A percentile compares a stretch with the other conserved stretches of the same genome.
Evolutionary conservation across 2,113 vertebrate species (phyloP).

Genomic region (Alosa alosa): DNA sequence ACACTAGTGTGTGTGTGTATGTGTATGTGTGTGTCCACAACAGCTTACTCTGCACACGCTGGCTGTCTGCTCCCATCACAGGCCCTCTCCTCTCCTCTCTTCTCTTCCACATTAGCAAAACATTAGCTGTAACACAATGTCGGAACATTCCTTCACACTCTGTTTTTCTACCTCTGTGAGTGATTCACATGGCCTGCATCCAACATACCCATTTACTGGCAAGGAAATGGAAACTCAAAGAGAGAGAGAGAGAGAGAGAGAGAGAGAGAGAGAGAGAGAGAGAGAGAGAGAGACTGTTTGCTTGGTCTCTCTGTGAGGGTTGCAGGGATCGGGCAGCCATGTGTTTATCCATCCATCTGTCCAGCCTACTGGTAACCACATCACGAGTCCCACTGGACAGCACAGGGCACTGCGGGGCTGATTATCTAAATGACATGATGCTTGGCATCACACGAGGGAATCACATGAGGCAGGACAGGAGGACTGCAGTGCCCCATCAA

Average conservation of each 20-base stretch:
- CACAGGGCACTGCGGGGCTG: background rate
- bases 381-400: background rate
- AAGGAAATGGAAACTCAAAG: background rate
- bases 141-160: background rate
- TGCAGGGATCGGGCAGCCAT: background rate
- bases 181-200: background rate
- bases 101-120: background rate
- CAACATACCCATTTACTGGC: background rate
- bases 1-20: too few relatives aligned
- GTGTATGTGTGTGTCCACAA: background rate
- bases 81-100: background rate
- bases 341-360: background rate
- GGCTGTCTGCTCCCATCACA: background rate
- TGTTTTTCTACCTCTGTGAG: background rate
- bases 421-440: background rate
- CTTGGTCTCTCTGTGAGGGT: background rate
- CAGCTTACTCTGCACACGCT: background rate
- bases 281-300: too few relatives aligned
- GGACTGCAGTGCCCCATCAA: background rate
- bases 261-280: too few relatives aligned
- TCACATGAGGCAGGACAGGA: background rate
- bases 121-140: conserved; percentile 4
- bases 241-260: too few relatives aligned
- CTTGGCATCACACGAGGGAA: background rate
- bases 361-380: background rate